These are phyloP conservation scores for Coregonus ussuriensis DNA, from an alignment of 2,797 vertebrate genomes.

Conservation along the genomic window DNA sequence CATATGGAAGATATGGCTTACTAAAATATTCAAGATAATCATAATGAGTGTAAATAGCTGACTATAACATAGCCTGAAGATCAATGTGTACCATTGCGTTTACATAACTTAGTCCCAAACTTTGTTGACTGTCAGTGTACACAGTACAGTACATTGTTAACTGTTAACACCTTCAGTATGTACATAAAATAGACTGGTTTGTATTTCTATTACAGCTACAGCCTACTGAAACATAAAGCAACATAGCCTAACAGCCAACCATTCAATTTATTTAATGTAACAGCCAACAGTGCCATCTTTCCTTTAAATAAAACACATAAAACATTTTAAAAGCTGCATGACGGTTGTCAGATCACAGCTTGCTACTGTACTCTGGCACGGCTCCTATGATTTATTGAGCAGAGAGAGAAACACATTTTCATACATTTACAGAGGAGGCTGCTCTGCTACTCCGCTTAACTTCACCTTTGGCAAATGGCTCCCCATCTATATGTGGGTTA, in stretches of 20 bases:
- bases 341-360: constrained; percentile 24
- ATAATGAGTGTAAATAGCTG: too few species aligned
- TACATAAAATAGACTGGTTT: not conserved
- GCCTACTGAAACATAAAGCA: not conserved
- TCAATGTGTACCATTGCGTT: too few species aligned
- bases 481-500: constrained; percentile 25
- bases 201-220: not conserved
- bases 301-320: constrained; percentile 34
- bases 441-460: constrained; percentile 3
- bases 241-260: not conserved
- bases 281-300: not conserved
- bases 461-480: constrained; percentile 28
- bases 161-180: not conserved
- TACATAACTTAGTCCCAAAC: too few species aligned
- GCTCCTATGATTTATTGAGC: constrained; percentile 19
- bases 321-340: constrained; percentile 7
- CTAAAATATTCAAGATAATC: too few species aligned
- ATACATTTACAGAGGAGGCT: constrained; percentile 21
- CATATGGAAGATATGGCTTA: too few species aligned
- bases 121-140: not conserved
- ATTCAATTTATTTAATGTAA: not conserved
- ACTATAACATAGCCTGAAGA: too few species aligned
- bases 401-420: constrained; percentile 26
- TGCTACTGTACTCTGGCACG: not conserved
- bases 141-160: not conserved